These are phyloP conservation scores for Scortum barcoo DNA, from an alignment of 2,113 vertebrate species.

Conservation along the genomic window DNA sequence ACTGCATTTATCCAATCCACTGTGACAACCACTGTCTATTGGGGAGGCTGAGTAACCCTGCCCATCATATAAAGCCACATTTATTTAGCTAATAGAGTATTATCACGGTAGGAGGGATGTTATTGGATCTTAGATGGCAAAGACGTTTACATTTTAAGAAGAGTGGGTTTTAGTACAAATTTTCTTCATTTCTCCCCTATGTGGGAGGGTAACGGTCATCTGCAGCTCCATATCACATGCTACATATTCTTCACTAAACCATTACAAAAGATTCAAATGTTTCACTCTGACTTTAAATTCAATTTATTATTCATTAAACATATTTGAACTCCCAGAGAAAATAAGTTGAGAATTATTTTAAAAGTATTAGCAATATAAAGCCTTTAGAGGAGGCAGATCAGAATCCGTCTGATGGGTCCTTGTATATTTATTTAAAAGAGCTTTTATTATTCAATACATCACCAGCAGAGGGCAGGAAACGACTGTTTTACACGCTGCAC, in stretches of 20 bases:
- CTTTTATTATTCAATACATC: conserved; percentile 22
- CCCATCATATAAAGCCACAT: neutral
- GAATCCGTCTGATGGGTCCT: neutral
- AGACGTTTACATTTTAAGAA: neutral
- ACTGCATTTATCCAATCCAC: neutral
- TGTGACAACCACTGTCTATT: too few species aligned
- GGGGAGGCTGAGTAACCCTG: too few species aligned
- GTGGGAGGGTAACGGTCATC: neutral
- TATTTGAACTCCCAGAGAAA: neutral
- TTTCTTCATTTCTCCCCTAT: neutral
- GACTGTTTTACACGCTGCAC: conserved; percentile 22
- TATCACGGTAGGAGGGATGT: neutral
- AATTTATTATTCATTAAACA: neutral
- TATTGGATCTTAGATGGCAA: neutral
- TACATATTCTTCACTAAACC: neutral
- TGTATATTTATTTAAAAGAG: neutral
- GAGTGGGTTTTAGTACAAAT: too few species aligned
- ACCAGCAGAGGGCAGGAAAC: conserved; percentile 69
- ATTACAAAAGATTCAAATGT: neutral
- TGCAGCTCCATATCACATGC: neutral
- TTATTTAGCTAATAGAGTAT: neutral
- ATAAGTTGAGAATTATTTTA: neutral
- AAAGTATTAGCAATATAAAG: neutral
- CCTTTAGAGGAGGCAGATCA: neutral
- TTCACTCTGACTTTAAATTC: neutral